Conservation (phyloP, 2,113 vertebrate genomes). For the Himantopus leucocephalus region DNA sequence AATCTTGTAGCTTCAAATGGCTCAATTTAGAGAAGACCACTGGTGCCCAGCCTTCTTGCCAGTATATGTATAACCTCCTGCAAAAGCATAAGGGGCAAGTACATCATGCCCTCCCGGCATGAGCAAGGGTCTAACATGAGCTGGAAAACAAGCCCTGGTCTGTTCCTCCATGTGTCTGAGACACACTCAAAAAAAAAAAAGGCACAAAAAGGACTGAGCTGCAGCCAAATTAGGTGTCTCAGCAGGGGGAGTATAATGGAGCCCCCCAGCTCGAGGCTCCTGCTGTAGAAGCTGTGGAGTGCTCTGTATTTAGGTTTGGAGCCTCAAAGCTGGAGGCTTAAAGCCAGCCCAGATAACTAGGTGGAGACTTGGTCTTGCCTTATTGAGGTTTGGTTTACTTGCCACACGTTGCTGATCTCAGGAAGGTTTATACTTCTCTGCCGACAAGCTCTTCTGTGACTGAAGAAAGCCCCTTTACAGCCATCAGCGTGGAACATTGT, state of each 20-base stretch:
- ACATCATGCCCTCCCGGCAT: accelerated
- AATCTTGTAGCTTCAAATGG: not conserved
- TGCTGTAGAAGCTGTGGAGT: not conserved
- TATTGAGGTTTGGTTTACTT: not conserved
- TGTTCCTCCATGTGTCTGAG: not conserved
- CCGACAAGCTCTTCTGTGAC: not conserved
- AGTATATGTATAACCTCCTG: not conserved
- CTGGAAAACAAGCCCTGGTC: not conserved
- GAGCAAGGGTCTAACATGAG: not conserved
- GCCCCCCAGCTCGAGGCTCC: not conserved
- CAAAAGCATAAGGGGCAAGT: not conserved
- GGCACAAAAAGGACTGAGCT: not conserved
- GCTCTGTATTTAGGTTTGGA: not conserved
- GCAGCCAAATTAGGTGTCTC: not conserved
- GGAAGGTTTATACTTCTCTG: not conserved
- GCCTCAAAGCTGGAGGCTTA: not conserved
- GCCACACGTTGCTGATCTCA: not conserved
- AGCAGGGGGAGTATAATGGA: not conserved
- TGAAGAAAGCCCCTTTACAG: not conserved
- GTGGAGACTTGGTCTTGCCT: not conserved
- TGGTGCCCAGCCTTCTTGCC: not conserved
- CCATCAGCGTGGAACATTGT: not conserved
- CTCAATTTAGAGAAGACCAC: not conserved
- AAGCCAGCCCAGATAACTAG: not conserved
- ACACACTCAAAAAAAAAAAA: not conserved